Conservation (phyloP, 1,140 invertebrate genomes). For the Ceratina japonica region DNA sequence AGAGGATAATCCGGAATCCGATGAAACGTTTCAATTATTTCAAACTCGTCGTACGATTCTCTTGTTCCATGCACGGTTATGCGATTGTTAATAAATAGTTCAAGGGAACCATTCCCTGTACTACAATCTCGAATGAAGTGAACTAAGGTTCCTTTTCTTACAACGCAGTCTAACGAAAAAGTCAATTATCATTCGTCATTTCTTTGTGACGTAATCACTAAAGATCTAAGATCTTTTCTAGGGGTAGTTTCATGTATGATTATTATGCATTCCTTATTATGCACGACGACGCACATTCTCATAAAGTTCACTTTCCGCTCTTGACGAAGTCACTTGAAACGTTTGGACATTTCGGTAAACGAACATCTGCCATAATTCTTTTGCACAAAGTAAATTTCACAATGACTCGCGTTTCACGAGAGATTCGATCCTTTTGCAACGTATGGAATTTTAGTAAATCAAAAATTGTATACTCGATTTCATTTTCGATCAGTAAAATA, state of each 20-base stretch:
- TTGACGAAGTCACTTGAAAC: background rate
- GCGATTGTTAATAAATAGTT: background rate
- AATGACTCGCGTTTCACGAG: background rate
- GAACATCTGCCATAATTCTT: background rate
- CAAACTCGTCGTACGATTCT: background rate
- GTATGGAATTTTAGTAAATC: background rate
- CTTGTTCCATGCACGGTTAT: background rate
- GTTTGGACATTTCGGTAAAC: background rate
- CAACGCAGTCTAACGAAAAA: conserved; percentile 7
- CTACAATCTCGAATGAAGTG: background rate
- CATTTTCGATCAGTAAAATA: background rate
- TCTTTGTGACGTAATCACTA: background rate
- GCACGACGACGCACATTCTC: background rate
- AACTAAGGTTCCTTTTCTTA: background rate
- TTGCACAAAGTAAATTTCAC: conserved; percentile 1
- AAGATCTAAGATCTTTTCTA: conserved; percentile 2
- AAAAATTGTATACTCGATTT: background rate
- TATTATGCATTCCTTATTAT: background rate
- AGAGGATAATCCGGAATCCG: background rate
- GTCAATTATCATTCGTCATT: background rate
- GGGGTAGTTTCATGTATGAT: too few species aligned
- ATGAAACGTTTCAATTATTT: background rate
- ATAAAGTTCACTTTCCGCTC: conserved; percentile 8
- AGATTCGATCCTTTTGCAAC: background rate
- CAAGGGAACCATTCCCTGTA: background rate